Evolutionary conservation across 92 coral and sea anemone genomes (phyloP), one percentile per base, ranked within the genome.

Genomic region (Chrysogorgia sp.): DNA sequence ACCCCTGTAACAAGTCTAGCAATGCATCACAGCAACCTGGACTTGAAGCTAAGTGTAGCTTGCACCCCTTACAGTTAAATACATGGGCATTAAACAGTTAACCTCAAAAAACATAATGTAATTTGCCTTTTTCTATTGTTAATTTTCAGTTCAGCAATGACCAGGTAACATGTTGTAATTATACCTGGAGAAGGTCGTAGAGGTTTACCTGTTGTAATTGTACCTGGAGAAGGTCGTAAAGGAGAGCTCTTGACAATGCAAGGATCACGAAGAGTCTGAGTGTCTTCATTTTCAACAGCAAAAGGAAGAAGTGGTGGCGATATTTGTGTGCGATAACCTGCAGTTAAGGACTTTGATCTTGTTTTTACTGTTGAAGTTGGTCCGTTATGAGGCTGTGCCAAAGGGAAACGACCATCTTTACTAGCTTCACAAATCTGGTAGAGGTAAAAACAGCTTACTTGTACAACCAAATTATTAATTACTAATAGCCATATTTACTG

Each of bases 231-330:
- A 6, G 79, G 79, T 55, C 79, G 32, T 56, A 72, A 31, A 10
- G 79, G 79, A 32, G 79, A 72, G 17, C 79, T 72, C 34, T 35
- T 72, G 13, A 72, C 65, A 19, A 72, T 72, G 29, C 79, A 72
- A 0, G 79, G 79, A 34, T 72, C 79, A 72, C 7, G 79, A 37
- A 52, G 79, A 8, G 48, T 41, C 10, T 52, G 64, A 32, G 79
- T 40, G 20, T 72, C 79, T 34, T 72, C 79, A 49, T 72, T 72
- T 56, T 72, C 79, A 32, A 72, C 53, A 9, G 79, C 63, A 0
- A 50, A 49, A 7, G 79, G 65, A 13, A 72, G 47, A 28, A 26
- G 31, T 33, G 52, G 40, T n/a, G 65, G 17, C 0, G 79, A 40
- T 28, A 65, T n/a, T 9, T 21, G 40, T 9, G 24, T 23, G 1